Evolutionary conservation across 2,113 vertebrate species (phyloP).

Genomic region (Cyprinodon brontotheroides): DNA sequence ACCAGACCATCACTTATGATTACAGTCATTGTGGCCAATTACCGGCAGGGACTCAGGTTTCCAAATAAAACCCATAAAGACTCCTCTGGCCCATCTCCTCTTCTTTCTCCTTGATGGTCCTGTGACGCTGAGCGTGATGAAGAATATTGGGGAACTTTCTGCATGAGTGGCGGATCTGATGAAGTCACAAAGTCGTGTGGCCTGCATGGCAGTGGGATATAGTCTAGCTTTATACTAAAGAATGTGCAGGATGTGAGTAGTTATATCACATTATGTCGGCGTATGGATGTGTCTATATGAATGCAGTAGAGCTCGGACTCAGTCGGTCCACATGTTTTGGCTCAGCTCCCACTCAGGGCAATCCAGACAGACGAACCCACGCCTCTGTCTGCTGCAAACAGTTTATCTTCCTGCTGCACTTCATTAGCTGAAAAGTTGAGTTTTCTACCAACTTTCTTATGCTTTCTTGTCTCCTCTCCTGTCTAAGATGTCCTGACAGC

Average conservation of each 20-base stretch:
- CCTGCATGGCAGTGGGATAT: constrained; percentile 13
- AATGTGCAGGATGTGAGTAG: constrained; percentile 3
- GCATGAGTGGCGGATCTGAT: constrained; percentile 27
- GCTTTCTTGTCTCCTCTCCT: background rate
- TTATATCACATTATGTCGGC: background rate
- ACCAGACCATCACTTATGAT: constrained; percentile 78
- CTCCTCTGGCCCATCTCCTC: constrained; percentile 56
- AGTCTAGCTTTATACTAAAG: background rate
- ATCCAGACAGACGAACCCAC: constrained; percentile 52
- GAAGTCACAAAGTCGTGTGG: constrained; percentile 36
- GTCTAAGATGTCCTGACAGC: background rate
- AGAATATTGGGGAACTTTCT: constrained; percentile 49
- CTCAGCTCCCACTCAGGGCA: constrained; percentile 58
- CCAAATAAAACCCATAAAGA: constrained; percentile 75
- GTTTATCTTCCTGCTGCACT: constrained; percentile 48
- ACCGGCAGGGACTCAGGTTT: constrained; percentile 65
- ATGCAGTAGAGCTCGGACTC: constrained; percentile 14
- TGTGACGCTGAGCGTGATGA: constrained; percentile 57
- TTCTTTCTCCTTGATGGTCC: constrained; percentile 56
- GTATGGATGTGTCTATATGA: background rate
- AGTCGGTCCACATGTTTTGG: constrained; percentile 47
- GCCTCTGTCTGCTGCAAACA: constrained; percentile 56
- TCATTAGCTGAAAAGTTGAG: constrained; percentile 31
- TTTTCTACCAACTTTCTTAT: background rate
- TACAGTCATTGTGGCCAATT: constrained; percentile 79